Conservation (phyloP, 2,797 vertebrate species). For the Anas capensis region DNA sequence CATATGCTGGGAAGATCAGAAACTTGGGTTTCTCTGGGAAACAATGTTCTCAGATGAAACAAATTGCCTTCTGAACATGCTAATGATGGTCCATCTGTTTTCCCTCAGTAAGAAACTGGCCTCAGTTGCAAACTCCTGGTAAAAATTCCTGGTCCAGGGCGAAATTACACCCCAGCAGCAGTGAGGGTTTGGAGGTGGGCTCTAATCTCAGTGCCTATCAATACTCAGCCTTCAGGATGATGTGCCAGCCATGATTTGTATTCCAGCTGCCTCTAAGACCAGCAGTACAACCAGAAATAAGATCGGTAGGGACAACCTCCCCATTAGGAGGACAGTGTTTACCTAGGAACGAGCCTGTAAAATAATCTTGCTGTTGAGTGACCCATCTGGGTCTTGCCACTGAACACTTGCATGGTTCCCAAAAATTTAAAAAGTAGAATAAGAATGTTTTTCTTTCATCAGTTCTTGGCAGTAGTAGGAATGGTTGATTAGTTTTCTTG, state of each 20-base stretch:
- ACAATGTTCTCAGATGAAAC: background rate
- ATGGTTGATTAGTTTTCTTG: conserved; percentile 54
- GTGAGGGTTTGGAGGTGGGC: rapidly evolving
- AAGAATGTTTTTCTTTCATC: conserved; percentile 28
- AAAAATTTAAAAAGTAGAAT: conserved; percentile 28
- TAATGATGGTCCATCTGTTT: background rate
- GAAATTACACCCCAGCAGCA: background rate
- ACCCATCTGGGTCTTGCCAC: conserved; percentile 35
- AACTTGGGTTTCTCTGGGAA: background rate
- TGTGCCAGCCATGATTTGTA: background rate
- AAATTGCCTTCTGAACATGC: background rate
- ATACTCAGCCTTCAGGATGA: background rate
- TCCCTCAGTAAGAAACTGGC: background rate
- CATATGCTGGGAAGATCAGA: background rate
- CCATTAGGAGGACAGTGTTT: background rate
- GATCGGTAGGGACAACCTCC: background rate
- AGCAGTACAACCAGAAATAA: background rate
- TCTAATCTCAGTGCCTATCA: background rate
- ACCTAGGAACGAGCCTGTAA: background rate
- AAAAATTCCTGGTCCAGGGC: rapidly evolving
- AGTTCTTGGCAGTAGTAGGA: background rate
- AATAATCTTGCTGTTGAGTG: background rate
- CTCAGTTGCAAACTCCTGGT: background rate
- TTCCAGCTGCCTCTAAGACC: background rate
- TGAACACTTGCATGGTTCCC: background rate